Evolutionary conservation across 2,113 vertebrate genomes (phyloP), one percentile per base, ranked within the genome.

Genomic region (Stigmatopora nigra): DNA sequence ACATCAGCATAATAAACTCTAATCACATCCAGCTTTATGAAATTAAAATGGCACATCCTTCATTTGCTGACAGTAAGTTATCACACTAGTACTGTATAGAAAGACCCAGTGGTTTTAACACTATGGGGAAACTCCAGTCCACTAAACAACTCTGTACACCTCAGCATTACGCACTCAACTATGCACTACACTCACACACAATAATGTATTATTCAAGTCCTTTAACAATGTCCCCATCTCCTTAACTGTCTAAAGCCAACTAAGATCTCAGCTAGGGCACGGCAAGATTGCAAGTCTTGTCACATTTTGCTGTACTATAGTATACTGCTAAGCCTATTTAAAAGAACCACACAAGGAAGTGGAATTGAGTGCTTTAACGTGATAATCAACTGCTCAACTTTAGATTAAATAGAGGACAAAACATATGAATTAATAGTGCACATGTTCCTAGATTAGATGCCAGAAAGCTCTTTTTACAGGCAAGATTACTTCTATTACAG

Each of bases 141-240:
- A 46, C 46, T 22, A 45, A 45, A 59, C 64, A 67, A 63, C 75
- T 67, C 67, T 41, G 69, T 55, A 70, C 68, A 57, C 57, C 59
- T 45, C 48, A 61, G 52, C 68, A 65, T 49, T 36, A 52, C 36
- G 16, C 51, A 53, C 51, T 48, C 71, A 56, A 69, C 56, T 5
- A 9, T 67, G 45, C 73, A 59, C 46, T 19, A 75, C 52, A 60
- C 71, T 77, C 72, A 75, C 77, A 76, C 75, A 72, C 73, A 14
- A 55, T 77, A 73, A 84, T 86, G 73, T 84, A 84, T 84, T 75
- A 85, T 87, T 86, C 67, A 83, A 72, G 78, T 78, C 64, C 71
- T 75, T 53, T 38, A 19, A 72, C 58, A 9, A 59, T 64, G 72
- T 84, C 84, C 80, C 78, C 75, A 75, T 77, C 77, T 74, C 68